phyloP scores from a whole-genome alignment of 64 coral and sea anemone genomes.

The Orbicella faveolata region DNA sequence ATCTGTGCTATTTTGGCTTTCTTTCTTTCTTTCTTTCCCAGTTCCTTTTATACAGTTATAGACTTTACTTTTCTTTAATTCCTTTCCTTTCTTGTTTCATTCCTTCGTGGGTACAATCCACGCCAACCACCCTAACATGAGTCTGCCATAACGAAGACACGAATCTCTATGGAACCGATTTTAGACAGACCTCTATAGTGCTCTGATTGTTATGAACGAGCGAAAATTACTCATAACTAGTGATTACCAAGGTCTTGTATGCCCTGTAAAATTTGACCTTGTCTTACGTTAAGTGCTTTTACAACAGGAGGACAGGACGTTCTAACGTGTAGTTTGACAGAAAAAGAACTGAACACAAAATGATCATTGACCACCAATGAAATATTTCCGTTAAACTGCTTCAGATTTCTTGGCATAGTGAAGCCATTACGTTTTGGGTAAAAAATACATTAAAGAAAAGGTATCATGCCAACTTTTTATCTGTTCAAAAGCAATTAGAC shows the following conservation, averaged over 20 bases:
- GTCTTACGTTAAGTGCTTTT: too few relatives aligned
- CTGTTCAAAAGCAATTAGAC: slow-evolving; percentile 1
- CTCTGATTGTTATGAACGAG: not conserved
- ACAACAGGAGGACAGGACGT: too few relatives aligned
- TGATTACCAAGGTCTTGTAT: not conserved
- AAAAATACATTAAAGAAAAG: not conserved
- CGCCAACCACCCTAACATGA: too few relatives aligned
- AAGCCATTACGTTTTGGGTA: not conserved
- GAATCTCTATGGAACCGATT: not conserved
- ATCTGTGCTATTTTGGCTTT: not conserved
- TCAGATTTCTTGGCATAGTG: not conserved
- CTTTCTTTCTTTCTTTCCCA: too few relatives aligned
- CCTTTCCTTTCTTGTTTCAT: too few relatives aligned
- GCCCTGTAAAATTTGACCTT: not conserved
- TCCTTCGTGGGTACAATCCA: too few relatives aligned
- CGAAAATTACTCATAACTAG: not conserved
- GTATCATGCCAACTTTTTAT: not conserved
- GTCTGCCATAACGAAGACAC: not conserved
- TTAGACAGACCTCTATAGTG: not conserved
- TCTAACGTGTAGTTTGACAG: too few relatives aligned
- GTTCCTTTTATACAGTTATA: too few relatives aligned
- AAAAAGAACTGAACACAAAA: too few relatives aligned
- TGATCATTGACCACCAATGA: not conserved
- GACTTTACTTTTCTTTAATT: too few relatives aligned
- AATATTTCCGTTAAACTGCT: not conserved